Evolutionary conservation across 2,888 invertebrate genomes (phyloP).

Genomic region (Pyrocoelia pectoralis): DNA sequence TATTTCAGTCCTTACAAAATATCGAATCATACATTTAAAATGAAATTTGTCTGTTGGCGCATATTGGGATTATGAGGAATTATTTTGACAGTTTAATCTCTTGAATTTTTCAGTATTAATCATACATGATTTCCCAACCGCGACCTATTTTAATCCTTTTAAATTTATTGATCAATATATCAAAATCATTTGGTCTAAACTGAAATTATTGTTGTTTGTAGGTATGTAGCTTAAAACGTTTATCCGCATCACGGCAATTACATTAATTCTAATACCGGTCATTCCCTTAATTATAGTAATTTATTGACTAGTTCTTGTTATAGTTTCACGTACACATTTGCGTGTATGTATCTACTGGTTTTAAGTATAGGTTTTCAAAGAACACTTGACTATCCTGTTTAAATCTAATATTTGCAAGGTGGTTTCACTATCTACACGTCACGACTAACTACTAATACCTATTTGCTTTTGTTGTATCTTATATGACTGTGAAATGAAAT

Average conservation of each 20-base stretch:
- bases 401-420: slow-evolving; percentile 15
- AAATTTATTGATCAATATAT: background rate
- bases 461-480: background rate
- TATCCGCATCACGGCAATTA: slow-evolving; percentile 5
- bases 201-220: background rate
- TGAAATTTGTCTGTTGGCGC: background rate
- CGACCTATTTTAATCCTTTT: slow-evolving; percentile 8
- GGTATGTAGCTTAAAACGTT: no score
- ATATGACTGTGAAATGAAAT: background rate
- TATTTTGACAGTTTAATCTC: slow-evolving; percentile 17
- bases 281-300: slow-evolving; percentile 14
- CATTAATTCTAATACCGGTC: background rate
- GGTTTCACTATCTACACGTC: slow-evolving; percentile 11
- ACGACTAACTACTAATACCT: background rate
- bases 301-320: slow-evolving; percentile 7
- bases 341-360: slow-evolving; percentile 12
- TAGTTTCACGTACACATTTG: slow-evolving; percentile 8
- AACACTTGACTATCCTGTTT: slow-evolving; percentile 19
- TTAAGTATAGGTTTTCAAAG: slow-evolving; percentile 16
- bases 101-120: slow-evolving; percentile 11
- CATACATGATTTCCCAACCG: slow-evolving; percentile 10
- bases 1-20: no score
- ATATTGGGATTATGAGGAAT: background rate
- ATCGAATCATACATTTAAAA: background rate
- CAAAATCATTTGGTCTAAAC: background rate